Evolutionary conservation across 2,888 invertebrate species (phyloP).

Genomic region (Epistrophe eligans): DNA sequence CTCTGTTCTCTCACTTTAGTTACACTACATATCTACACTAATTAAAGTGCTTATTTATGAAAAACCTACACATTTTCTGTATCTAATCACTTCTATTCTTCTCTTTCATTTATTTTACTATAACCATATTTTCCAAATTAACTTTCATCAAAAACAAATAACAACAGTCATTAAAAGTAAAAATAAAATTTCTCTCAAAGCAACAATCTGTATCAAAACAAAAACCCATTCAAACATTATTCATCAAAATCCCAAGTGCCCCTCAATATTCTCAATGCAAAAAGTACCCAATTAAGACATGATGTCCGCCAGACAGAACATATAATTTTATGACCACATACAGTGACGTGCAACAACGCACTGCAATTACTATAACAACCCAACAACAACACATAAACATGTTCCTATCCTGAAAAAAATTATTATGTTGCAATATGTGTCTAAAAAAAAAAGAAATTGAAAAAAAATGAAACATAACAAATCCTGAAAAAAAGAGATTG

Average conservation of each 20-base stretch:
- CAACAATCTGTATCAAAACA: constrained; percentile 10
- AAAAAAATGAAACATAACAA: constrained; percentile 26
- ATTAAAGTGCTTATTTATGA: neutral
- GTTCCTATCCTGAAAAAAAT: constrained; percentile 62
- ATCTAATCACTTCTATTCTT: neutral
- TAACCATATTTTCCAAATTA: constrained; percentile 7
- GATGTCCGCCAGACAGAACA: constrained; percentile 40
- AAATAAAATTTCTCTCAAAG: constrained; percentile 22
- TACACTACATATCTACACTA: too few relatives aligned
- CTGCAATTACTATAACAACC: constrained; percentile 66
- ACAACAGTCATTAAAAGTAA: constrained; percentile 1
- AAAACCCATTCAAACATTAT: constrained; percentile 35
- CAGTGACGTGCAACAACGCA: constrained; percentile 45
- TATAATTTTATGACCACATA: constrained; percentile 58
- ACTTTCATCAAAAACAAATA: constrained; percentile 21
- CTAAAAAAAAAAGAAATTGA: constrained; percentile 34
- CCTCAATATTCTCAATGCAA: constrained; percentile 35
- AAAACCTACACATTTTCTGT: neutral
- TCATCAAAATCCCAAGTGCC: constrained; percentile 59
- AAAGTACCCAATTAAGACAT: constrained; percentile 66
- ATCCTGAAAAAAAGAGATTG: constrained; percentile 57
- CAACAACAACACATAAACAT: constrained; percentile 36
- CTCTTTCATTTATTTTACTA: neutral
- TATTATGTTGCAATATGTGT: constrained; percentile 59
- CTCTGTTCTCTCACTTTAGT: too few relatives aligned